Evolutionary conservation across 2,888 invertebrate genomes (phyloP).

Genomic region (Parelbella ahira): DNA sequence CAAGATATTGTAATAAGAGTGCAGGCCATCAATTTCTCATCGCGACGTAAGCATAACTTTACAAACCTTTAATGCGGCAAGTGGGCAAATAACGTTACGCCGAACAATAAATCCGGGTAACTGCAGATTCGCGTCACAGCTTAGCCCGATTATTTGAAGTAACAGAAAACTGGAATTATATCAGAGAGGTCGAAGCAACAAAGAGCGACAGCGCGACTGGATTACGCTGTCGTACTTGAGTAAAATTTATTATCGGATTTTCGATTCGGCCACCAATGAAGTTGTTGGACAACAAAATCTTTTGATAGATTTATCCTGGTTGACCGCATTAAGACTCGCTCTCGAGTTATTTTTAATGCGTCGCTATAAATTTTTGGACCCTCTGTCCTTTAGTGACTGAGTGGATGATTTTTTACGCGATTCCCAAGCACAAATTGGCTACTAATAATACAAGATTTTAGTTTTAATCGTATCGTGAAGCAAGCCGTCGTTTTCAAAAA

Average conservation of each 20-base stretch:
- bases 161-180: slow-evolving; percentile 75
- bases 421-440: slow-evolving; percentile 31
- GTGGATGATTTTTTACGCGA: slow-evolving; percentile 47
- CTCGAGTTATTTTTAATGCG: slow-evolving; percentile 72
- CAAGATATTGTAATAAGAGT: background rate
- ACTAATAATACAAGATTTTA: slow-evolving; percentile 9
- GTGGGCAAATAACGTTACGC: slow-evolving; percentile 31
- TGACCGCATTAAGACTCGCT: slow-evolving; percentile 75
- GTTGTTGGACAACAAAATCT: slow-evolving; percentile 81
- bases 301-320: slow-evolving; percentile 80
- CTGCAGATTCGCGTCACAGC: slow-evolving; percentile 56
- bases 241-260: slow-evolving; percentile 81
- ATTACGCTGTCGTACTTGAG: slow-evolving; percentile 79
- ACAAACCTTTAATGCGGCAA: slow-evolving; percentile 27
- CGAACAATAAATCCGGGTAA: slow-evolving; percentile 48
- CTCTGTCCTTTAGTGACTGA: slow-evolving; percentile 36
- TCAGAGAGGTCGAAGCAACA: slow-evolving; percentile 72
- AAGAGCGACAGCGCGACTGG: slow-evolving; percentile 75
- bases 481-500: background rate
- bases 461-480: background rate
- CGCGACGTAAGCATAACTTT: slow-evolving; percentile 26
- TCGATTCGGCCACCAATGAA: slow-evolving; percentile 81
- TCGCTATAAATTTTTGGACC: slow-evolving; percentile 68
- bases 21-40: slow-evolving; percentile 17
- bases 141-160: slow-evolving; percentile 68